A percentile compares a stretch with the other conserved stretches of the same genome.
Conservation (phyloP, 2,113 vertebrate genomes). For the Rhipidura dahli region DNA sequence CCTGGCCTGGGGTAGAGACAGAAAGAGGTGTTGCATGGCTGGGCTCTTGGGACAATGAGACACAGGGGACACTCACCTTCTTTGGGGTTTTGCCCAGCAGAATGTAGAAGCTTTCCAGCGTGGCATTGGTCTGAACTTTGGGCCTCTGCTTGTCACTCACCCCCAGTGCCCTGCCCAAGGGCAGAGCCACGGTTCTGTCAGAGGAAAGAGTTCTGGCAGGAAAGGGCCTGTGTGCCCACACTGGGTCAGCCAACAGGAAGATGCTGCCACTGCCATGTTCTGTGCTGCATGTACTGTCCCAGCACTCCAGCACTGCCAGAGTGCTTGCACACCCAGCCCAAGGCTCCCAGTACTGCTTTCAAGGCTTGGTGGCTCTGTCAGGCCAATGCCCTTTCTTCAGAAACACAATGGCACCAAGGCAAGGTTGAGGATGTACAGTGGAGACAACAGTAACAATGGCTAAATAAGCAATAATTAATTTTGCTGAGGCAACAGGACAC, state of each 20-base stretch:
- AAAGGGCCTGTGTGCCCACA: not conserved
- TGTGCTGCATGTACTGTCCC: not conserved
- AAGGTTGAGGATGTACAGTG: not conserved
- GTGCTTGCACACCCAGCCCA: not conserved
- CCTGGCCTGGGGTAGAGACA: not conserved
- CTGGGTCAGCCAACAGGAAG: not conserved
- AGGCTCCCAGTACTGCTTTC: not conserved
- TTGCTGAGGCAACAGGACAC: not conserved
- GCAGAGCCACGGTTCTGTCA: not conserved
- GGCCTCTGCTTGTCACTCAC: not conserved
- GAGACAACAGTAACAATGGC: not conserved
- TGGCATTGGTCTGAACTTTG: not conserved
- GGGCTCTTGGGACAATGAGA: not conserved
- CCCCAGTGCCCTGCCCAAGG: not conserved
- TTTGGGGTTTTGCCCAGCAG: not conserved
- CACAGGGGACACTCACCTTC: not conserved
- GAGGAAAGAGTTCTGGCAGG: not conserved
- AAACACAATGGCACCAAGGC: not conserved
- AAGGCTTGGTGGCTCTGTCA: not conserved
- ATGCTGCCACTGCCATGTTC: rapidly evolving
- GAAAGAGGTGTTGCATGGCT: not conserved
- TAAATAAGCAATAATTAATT: not conserved
- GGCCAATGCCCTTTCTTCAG: not conserved
- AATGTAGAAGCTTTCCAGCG: not conserved
- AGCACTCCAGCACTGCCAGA: not conserved